A percentile compares a stretch with the other conserved stretches of the same genome.
phyloP scores from a whole-genome alignment of 1,140 invertebrate species.

The Musca domestica region DNA sequence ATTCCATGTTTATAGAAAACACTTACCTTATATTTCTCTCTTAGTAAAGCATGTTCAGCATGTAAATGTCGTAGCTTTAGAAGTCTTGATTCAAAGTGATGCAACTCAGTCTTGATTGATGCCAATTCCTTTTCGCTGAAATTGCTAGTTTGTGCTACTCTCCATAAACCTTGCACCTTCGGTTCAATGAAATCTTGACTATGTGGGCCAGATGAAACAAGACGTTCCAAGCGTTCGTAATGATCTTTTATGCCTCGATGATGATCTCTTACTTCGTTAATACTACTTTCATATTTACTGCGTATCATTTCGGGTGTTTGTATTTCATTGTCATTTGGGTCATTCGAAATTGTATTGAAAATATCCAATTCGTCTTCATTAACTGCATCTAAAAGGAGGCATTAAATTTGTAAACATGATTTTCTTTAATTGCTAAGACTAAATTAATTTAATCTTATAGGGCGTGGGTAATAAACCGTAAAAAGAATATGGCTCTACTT shows the following conservation, averaged over 20 bases:
- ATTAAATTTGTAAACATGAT: background rate
- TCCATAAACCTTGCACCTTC: slow-evolving; percentile 86
- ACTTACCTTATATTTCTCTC: slow-evolving; percentile 61
- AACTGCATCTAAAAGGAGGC: slow-evolving; percentile 56
- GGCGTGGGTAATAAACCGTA: no score
- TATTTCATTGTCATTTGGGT: slow-evolving; percentile 49
- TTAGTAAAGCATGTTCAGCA: slow-evolving; percentile 68
- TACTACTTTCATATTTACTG: slow-evolving; percentile 62
- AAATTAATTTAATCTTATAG: no score
- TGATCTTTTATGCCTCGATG: slow-evolving; percentile 76
- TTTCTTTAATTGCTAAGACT: no score
- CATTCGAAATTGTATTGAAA: slow-evolving; percentile 58
- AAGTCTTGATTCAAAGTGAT: slow-evolving; percentile 83
- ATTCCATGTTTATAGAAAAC: slow-evolving; percentile 36
- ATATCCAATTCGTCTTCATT: slow-evolving; percentile 66
- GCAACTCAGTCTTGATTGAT: slow-evolving; percentile 81
- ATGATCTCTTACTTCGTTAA: slow-evolving; percentile 72
- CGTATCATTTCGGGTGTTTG: slow-evolving; percentile 46
- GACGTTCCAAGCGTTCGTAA: slow-evolving; percentile 74
- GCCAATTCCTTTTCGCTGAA: slow-evolving; percentile 79
- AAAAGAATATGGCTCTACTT: no score
- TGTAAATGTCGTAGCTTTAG: slow-evolving; percentile 80
- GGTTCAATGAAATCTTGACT: slow-evolving; percentile 85
- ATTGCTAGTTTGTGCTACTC: slow-evolving; percentile 72
- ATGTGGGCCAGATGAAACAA: slow-evolving; percentile 67